Conservation (phyloP, 1,140 invertebrate genomes). For the Trachymyrmex cornetzi region DNA sequence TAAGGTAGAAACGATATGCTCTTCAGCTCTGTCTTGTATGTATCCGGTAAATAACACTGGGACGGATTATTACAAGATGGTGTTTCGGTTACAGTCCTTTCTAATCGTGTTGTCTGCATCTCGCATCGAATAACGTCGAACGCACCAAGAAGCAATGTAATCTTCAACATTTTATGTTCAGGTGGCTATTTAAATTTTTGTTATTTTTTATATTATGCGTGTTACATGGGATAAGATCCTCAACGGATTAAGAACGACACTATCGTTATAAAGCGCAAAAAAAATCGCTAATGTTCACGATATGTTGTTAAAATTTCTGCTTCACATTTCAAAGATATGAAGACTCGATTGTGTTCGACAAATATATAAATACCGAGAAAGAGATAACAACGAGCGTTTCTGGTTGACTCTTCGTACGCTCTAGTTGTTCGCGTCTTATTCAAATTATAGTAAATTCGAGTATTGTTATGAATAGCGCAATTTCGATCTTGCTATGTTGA, state of each 20-base stretch:
- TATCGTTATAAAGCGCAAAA: not conserved
- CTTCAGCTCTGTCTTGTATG: conserved; percentile 27
- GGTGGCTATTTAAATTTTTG: not conserved
- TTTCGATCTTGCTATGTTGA: not conserved
- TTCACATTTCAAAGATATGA: not conserved
- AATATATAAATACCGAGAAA: not conserved
- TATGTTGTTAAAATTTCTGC: not conserved
- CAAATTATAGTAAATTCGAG: conserved; percentile 24
- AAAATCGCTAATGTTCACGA: not conserved
- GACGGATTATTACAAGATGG: conserved; percentile 67
- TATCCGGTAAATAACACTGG: conserved; percentile 69
- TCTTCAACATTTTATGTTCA: conserved; percentile 44
- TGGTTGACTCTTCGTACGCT: not conserved
- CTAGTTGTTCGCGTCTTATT: conserved; percentile 11
- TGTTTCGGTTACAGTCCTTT: not conserved
- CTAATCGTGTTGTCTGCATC: not conserved
- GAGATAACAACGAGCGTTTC: conserved; percentile 3
- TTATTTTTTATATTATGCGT: conserved; percentile 5
- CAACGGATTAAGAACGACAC: not conserved
- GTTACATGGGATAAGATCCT: not conserved
- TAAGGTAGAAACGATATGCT: conserved; percentile 14
- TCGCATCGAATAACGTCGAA: conserved; percentile 43
- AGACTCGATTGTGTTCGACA: not conserved
- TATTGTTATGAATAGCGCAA: not conserved
- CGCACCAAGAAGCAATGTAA: conserved; percentile 12